Evolutionary conservation across 2,113 vertebrate species (phyloP).

Genomic region (Passerina amoena): DNA sequence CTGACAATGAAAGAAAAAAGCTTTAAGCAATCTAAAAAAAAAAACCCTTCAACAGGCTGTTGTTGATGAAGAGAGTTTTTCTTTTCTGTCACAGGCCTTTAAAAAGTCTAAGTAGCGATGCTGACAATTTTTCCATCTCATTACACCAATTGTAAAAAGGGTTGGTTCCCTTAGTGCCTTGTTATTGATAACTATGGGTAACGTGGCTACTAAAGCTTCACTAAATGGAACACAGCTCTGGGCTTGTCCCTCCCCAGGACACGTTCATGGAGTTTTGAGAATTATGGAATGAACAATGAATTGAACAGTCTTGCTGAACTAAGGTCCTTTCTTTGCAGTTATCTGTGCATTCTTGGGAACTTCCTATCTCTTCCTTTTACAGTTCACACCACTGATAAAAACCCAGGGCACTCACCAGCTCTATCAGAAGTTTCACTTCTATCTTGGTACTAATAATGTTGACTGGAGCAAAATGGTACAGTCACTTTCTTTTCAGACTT

Average conservation of each 20-base stretch:
- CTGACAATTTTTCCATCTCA: background rate
- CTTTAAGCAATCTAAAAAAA: background rate
- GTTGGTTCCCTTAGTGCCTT: background rate
- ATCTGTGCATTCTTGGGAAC: background rate
- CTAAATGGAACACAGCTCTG: background rate
- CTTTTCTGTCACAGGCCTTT: background rate
- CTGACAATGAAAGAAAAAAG: background rate
- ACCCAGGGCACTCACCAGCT: background rate
- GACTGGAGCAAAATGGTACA: background rate
- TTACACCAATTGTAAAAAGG: background rate
- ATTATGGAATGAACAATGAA: background rate
- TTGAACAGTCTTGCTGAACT: background rate
- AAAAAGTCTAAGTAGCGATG: background rate
- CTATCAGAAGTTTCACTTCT: background rate
- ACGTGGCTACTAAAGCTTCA: background rate
- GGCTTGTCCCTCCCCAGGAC: background rate
- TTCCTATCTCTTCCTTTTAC: background rate
- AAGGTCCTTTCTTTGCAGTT: background rate
- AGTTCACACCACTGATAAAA: background rate
- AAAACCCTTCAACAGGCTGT: background rate
- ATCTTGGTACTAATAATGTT: background rate
- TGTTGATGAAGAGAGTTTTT: background rate
- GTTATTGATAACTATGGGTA: background rate
- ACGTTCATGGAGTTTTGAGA: rapidly evolving
- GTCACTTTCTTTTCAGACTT: background rate